These are phyloP conservation scores for Bombus fervidus DNA, from an alignment of 1,140 invertebrate species.

Conservation along the genomic window DNA sequence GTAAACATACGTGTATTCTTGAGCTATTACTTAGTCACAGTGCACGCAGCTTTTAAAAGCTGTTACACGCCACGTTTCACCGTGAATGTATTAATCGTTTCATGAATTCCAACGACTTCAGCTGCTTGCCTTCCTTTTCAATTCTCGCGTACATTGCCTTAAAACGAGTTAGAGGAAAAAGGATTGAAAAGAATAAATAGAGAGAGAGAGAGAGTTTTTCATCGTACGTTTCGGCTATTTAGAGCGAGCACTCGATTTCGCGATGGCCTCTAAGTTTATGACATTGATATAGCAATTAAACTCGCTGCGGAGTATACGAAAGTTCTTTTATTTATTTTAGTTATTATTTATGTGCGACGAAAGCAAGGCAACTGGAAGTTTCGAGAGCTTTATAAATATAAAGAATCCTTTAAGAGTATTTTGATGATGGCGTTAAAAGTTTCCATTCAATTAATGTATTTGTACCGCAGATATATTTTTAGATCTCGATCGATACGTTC, in stretches of 20 bases:
- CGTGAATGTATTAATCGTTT: constrained; percentile 18
- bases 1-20: background rate
- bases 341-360: too few species aligned
- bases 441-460: background rate
- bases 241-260: background rate
- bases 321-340: too few species aligned
- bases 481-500: background rate
- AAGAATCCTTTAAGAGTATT: background rate
- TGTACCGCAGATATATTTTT: background rate
- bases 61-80: background rate
- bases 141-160: background rate
- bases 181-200: background rate
- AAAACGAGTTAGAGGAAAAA: background rate
- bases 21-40: background rate
- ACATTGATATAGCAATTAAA: background rate
- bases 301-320: too few species aligned
- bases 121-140: background rate
- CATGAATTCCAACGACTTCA: background rate
- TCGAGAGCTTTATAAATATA: background rate
- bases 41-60: constrained; percentile 10
- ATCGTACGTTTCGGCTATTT: background rate
- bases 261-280: background rate
- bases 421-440: background rate
- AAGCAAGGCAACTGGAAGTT: too few species aligned
- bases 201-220: background rate